Evolutionary conservation across 2,888 invertebrate species (phyloP), one percentile per base, ranked within the genome.

Genomic region (Chrysolina oricalcia): DNA sequence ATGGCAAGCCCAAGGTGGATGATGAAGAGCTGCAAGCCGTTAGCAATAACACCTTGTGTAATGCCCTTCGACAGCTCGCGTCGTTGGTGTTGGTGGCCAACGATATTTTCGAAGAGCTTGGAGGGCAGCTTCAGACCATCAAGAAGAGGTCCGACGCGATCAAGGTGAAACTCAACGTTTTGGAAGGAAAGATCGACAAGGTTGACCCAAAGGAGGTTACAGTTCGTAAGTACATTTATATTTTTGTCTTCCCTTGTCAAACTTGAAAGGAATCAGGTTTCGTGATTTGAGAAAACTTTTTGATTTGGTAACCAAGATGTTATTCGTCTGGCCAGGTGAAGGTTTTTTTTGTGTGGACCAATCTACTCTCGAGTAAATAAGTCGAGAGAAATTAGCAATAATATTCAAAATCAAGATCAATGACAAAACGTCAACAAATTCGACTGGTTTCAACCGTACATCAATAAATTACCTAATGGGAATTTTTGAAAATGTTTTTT

Each of bases 151-250:
- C 96, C 75, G 93, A 93, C 76, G 89, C 89, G 67, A 92, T 96
- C 73, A 93, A 94, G 87, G 89, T 90, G 73, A 93, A 94, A 87
- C 92, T 97, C 83, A 91, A 91, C 83, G 90, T 89, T 83, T 92
- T 97, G 83, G 94, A 94, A 87, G 92, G 92, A 82, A 91, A 92
- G 85, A 94, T 96, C 84, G 91, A 91, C 85, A 90, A 91, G 80
- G 94, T 93, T 89, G 96, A 97, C 89, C 96, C 97, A 77, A 96
- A 96, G 91, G 94, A 94, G 89, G 95, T 97, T 88, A 93, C 96
- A 94, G 96, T 97, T 91, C 97, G 97, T 97, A 91, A 97, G 97
- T 97, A 91, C n/a, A 59, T 65, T 48, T 64, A n/a, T 17, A 35
- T 27, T 19, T 4, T 69, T n/a, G 10, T 1, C 50, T 35, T 35